Evolutionary conservation across 2,113 vertebrate species (phyloP).

Genomic region (Bambusicola thoracicus): DNA sequence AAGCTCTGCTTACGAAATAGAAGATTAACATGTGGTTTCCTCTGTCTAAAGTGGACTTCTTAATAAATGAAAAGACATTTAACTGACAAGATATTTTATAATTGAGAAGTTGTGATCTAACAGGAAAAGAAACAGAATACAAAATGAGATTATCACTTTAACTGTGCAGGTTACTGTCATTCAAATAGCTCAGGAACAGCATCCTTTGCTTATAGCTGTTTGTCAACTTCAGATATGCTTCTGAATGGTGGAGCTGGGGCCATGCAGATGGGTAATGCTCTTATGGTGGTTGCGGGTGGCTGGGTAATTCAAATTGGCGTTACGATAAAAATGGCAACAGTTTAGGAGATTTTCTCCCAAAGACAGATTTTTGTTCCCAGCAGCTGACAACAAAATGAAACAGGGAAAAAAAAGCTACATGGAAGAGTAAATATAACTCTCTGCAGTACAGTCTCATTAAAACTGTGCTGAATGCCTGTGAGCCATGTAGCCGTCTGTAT

Average conservation of each 20-base stretch:
- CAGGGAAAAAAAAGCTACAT: neutral
- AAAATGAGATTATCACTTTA: neutral
- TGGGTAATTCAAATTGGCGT: neutral
- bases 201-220: neutral
- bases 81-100: neutral
- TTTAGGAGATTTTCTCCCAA: neutral
- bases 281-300: neutral
- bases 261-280: accelerated
- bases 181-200: neutral
- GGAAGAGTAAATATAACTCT: neutral
- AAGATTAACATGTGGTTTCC: neutral
- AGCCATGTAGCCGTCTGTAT: neutral
- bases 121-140: neutral
- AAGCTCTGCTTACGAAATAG: neutral
- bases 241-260: neutral
- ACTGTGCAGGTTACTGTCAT: neutral
- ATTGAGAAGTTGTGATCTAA: neutral
- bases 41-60: neutral
- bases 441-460: neutral
- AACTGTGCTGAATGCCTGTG: neutral
- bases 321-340: neutral
- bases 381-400: neutral
- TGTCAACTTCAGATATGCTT: neutral
- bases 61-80: neutral
- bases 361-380: neutral